phyloP scores from a whole-genome alignment of 1,140 invertebrate genomes.

The Wiebesia pumilae region DNA sequence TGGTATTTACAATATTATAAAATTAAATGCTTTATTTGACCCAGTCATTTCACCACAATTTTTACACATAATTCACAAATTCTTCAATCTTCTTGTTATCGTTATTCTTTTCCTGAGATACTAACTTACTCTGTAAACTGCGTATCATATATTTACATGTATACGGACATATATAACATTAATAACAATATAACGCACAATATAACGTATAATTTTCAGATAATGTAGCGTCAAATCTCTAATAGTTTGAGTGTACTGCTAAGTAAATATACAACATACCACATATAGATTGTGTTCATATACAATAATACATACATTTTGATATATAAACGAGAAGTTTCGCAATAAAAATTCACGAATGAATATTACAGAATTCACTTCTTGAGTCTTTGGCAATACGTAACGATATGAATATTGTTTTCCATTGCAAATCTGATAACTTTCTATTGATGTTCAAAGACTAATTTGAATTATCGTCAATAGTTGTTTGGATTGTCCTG shows the following conservation, averaged over 20 bases:
- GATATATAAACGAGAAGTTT: background rate
- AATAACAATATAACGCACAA: background rate
- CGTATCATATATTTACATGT: slow-evolving; percentile 35
- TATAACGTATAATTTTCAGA: background rate
- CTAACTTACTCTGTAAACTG: background rate
- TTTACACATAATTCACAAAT: slow-evolving; percentile 21
- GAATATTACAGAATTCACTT: background rate
- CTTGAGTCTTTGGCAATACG: slow-evolving; percentile 39
- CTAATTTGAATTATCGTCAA: slow-evolving; percentile 33
- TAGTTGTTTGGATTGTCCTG: slow-evolving; percentile 69
- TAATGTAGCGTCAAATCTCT: background rate
- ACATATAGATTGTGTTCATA: background rate
- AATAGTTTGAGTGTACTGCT: background rate
- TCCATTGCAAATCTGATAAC: background rate
- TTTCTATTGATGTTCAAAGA: background rate
- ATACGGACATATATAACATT: background rate
- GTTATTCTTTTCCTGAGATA: background rate
- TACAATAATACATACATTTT: background rate
- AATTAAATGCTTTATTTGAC: slow-evolving; percentile 5
- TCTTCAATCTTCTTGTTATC: background rate
- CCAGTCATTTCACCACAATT: slow-evolving; percentile 7
- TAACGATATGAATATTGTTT: background rate
- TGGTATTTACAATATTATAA: too few relatives aligned
- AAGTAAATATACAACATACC: background rate
- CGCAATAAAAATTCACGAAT: background rate